Evolutionary conservation across 2,113 vertebrate genomes (phyloP).

Genomic region (Nibea coibor): DNA sequence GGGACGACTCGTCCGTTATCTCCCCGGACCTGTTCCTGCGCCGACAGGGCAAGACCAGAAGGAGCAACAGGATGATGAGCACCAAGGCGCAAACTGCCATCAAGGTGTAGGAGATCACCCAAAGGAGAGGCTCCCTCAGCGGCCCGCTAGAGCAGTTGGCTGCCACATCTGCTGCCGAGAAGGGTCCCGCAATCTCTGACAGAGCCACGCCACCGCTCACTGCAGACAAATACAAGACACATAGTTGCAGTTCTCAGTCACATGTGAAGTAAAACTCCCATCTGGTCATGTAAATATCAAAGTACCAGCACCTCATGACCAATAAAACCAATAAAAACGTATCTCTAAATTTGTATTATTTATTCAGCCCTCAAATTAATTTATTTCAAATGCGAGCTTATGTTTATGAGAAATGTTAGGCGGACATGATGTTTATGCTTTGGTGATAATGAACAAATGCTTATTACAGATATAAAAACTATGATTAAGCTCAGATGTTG

Average conservation of each 20-base stretch:
- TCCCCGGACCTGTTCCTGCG: constrained; percentile 78
- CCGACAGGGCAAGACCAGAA: constrained; percentile 87
- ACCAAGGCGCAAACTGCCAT: constrained; percentile 90
- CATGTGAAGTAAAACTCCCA: background rate
- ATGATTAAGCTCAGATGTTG: background rate
- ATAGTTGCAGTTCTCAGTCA: background rate
- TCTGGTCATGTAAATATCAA: background rate
- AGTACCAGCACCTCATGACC: background rate
- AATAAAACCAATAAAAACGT: background rate
- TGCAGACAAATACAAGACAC: constrained; percentile 61
- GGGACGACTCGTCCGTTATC: constrained; percentile 94
- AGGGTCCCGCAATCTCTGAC: constrained; percentile 94
- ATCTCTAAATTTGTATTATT: background rate
- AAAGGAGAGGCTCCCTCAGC: constrained; percentile 87
- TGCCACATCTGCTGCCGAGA: constrained; percentile 87
- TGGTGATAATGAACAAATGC: background rate
- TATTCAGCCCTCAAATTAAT: background rate
- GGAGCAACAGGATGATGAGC: constrained; percentile 86
- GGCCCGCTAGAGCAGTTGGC: constrained; percentile 85
- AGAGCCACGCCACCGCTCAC: constrained; percentile 83
- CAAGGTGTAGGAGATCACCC: constrained; percentile 92
- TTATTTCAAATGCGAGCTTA: background rate
- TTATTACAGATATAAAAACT: background rate
- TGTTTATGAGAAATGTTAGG: background rate
- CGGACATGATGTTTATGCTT: background rate